phyloP scores from a whole-genome alignment of 2,113 vertebrate species.

The Percopsis transmontana region DNA sequence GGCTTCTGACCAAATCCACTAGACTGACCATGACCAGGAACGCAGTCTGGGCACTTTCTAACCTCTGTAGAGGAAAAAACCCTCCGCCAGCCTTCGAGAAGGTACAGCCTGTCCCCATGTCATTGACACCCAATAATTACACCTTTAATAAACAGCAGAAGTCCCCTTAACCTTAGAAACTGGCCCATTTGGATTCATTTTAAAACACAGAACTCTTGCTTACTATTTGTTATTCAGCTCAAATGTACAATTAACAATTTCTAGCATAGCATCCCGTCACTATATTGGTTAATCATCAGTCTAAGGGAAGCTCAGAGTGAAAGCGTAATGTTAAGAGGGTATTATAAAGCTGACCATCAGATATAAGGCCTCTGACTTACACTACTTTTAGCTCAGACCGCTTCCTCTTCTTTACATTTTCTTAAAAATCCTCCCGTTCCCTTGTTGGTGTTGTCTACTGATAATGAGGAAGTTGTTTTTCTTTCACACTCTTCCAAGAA shows the following conservation, averaged over 20 bases:
- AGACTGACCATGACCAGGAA: slow-evolving; percentile 98
- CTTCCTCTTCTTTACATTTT: background rate
- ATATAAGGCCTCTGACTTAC: too few species aligned
- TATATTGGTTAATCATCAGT: too few species aligned
- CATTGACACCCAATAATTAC: background rate
- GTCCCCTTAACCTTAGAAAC: background rate
- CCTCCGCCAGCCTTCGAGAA: slow-evolving; percentile 96
- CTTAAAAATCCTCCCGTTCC: background rate
- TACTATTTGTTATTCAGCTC: too few species aligned
- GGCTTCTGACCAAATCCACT: slow-evolving; percentile 95
- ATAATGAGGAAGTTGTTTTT: too few species aligned
- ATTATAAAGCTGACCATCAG: too few species aligned
- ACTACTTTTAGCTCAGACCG: background rate
- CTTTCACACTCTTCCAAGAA: too few species aligned
- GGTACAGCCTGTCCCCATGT: slow-evolving; percentile 67
- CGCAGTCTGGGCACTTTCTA: slow-evolving; percentile 97
- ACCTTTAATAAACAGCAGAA: background rate
- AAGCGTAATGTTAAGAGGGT: too few species aligned
- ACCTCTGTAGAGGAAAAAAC: slow-evolving; percentile 96
- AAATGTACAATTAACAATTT: too few species aligned
- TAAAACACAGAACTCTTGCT: background rate
- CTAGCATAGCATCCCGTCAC: too few species aligned
- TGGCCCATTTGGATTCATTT: background rate
- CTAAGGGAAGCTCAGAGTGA: too few species aligned
- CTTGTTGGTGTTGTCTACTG: background rate